Percentiles rank a stretch among this genome's conserved stretches.
Evolutionary conservation across 2,797 vertebrate genomes (phyloP).

Genomic region (Myotis pilosus): DNA sequence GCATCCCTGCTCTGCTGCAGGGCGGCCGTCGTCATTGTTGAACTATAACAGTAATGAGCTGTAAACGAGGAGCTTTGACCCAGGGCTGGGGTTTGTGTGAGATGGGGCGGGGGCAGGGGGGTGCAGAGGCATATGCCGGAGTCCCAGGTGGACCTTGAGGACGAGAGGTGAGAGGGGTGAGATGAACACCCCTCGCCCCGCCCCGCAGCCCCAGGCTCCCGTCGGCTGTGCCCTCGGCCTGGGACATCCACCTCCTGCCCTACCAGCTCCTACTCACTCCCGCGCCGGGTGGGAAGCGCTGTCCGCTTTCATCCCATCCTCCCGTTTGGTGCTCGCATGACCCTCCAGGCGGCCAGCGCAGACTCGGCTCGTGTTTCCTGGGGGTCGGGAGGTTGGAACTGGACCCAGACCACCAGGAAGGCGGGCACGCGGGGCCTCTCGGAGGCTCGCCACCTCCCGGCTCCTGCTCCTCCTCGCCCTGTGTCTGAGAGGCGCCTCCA

Average conservation of each 20-base stretch:
- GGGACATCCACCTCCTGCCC: neutral
- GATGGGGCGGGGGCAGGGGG: neutral
- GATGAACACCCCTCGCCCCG: rapidly evolving
- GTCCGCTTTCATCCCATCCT: neutral
- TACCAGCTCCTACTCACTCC: neutral
- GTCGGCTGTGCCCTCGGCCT: neutral
- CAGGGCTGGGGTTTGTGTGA: neutral
- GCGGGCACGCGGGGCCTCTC: rapidly evolving
- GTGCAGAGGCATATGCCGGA: neutral
- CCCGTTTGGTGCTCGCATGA: rapidly evolving
- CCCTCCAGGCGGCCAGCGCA: neutral
- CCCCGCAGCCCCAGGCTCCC: rapidly evolving
- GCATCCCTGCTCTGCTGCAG: neutral
- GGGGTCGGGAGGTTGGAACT: rapidly evolving
- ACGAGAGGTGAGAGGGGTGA: neutral
- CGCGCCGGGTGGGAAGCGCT: neutral
- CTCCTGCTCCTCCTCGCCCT: rapidly evolving
- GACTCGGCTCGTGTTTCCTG: neutral
- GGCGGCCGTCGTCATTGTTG: neutral
- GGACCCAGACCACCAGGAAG: neutral
- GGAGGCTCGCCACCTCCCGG: rapidly evolving
- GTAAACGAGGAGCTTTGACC: neutral
- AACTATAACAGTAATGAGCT: neutral
- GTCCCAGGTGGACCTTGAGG: rapidly evolving
- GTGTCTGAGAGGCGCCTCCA: neutral